Conservation (phyloP, 1,140 invertebrate genomes). For the Zeugodacus cucurbitae region DNA sequence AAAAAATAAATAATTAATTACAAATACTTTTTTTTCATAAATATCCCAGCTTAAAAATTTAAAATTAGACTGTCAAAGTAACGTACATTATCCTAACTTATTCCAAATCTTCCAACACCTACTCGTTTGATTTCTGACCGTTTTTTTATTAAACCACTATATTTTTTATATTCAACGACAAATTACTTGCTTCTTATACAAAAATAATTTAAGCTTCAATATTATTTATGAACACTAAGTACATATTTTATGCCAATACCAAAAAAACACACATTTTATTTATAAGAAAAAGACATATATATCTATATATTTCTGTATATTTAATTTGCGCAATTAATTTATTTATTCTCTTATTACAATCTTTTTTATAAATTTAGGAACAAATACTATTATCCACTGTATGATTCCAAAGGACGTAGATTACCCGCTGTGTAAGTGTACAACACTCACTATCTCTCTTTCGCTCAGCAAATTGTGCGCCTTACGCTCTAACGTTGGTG, state of each 20-base stretch:
- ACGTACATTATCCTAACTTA: background rate
- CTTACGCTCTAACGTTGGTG: constrained; percentile 7
- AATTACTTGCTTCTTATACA: background rate
- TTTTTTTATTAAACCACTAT: background rate
- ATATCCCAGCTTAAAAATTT: too few relatives aligned
- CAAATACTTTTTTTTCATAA: too few relatives aligned
- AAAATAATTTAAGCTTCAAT: background rate
- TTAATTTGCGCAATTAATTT: constrained; percentile 41
- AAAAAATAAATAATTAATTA: too few relatives aligned
- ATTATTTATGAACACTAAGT: too few relatives aligned
- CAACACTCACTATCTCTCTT: constrained; percentile 31
- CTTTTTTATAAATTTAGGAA: constrained; percentile 49
- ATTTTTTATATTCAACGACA: background rate
- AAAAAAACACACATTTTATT: too few relatives aligned
- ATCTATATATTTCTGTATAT: background rate
- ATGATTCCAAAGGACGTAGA: constrained; percentile 65
- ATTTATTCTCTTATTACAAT: constrained; percentile 47
- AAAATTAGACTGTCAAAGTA: too few relatives aligned
- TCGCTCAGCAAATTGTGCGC: background rate
- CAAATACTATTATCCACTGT: constrained; percentile 63
- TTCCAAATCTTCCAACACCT: background rate
- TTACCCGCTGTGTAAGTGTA: constrained; percentile 52
- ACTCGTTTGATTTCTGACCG: background rate
- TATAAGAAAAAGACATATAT: too few relatives aligned
- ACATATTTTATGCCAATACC: too few relatives aligned